A percentile compares a stretch with the other conserved stretches of the same genome.
phyloP scores from a whole-genome alignment of 2,888 invertebrate species.

The Galerucella nymphaeae region DNA sequence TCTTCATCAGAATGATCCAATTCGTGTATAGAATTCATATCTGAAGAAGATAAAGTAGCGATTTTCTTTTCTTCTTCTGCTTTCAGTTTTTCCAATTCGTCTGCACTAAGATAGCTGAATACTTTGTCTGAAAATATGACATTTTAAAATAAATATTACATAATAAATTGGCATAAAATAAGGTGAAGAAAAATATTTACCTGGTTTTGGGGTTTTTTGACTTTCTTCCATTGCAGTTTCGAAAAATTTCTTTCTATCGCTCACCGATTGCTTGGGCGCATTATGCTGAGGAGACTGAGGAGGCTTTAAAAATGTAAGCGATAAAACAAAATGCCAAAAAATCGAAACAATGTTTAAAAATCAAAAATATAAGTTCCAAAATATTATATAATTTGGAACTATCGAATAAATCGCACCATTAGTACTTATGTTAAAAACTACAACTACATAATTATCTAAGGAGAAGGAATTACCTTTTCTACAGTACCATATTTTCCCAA shows the following conservation, averaged over 20 bases:
- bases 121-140: slow-evolving; percentile 76
- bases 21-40: slow-evolving; percentile 70
- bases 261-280: slow-evolving; percentile 87
- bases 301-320: slow-evolving; percentile 55
- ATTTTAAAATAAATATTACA: not conserved
- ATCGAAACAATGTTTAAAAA: slow-evolving; percentile 17
- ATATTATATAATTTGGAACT: slow-evolving; percentile 27
- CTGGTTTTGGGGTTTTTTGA: slow-evolving; percentile 86
- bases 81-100: slow-evolving; percentile 93
- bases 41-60: slow-evolving; percentile 77
- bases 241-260: slow-evolving; percentile 94
- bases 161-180: not conserved
- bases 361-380: slow-evolving; percentile 19
- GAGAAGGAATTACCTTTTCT: slow-evolving; percentile 45
- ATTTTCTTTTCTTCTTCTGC: slow-evolving; percentile 94
- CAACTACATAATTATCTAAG: slow-evolving; percentile 11
- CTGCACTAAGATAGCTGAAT: slow-evolving; percentile 92
- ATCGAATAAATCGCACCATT: slow-evolving; percentile 8
- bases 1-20: slow-evolving; percentile 69
- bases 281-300: slow-evolving; percentile 78
- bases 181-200: slow-evolving; percentile 64
- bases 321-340: slow-evolving; percentile 35
- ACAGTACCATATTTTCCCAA: slow-evolving; percentile 45
- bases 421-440: slow-evolving; percentile 9
- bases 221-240: slow-evolving; percentile 96